Evolutionary conservation across 2,797 vertebrate species (phyloP).

Genomic region (Onychomys arenicola): DNA sequence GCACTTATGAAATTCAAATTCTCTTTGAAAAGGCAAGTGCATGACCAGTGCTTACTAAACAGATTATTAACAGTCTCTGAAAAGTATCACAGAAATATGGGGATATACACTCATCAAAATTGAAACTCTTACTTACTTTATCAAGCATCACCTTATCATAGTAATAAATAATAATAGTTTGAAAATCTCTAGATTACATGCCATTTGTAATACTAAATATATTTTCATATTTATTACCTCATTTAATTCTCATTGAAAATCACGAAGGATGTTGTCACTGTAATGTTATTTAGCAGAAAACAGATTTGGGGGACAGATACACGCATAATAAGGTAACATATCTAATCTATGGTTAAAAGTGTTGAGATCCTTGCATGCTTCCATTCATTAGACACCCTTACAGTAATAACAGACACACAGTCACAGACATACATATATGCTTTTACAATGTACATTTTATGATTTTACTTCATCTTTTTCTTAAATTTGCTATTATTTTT

Average conservation of each 20-base stretch:
- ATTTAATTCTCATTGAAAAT: not conserved
- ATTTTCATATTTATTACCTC: not conserved
- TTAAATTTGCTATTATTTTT: not conserved
- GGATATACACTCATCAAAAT: not conserved
- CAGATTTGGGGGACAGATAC: not conserved
- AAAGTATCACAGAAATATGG: not conserved
- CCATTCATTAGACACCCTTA: not conserved
- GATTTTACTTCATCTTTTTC: not conserved
- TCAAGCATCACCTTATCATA: not conserved
- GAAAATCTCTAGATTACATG: not conserved
- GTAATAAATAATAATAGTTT: not conserved
- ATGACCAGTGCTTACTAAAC: not conserved
- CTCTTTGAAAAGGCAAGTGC: not conserved
- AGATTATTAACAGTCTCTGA: not conserved
- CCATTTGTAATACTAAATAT: not conserved
- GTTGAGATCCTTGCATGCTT: not conserved
- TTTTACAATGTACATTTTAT: not conserved
- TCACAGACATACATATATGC: no score
- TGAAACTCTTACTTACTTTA: not conserved
- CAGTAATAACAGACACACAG: not conserved
- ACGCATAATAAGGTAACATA: not conserved
- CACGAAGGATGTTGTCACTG: not conserved
- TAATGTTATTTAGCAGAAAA: not conserved
- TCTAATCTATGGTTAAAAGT: not conserved
- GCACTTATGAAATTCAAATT: not conserved